Conservation (phyloP, 2,888 invertebrate genomes). For the Spodoptera picta region DNA sequence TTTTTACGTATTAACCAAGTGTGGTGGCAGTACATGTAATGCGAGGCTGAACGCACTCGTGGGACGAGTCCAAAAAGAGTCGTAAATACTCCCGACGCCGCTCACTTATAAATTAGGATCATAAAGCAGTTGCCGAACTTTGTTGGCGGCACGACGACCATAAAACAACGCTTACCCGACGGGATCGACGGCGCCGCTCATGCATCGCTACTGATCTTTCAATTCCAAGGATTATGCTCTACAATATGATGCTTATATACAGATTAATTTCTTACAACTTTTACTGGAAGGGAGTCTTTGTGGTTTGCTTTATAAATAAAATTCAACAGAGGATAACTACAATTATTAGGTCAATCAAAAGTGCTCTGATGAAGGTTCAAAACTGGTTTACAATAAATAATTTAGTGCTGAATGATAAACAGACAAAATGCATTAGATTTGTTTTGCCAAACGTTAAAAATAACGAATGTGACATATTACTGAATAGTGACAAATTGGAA, state of each 20-base stretch:
- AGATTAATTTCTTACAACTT: constrained; percentile 24
- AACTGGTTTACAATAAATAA: too few relatives aligned
- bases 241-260: constrained; percentile 21
- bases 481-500: too few relatives aligned
- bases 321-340: too few relatives aligned
- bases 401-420: too few relatives aligned
- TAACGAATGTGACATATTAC: too few relatives aligned
- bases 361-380: too few relatives aligned
- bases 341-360: too few relatives aligned
- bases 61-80: constrained; percentile 84
- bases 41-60: constrained; percentile 78
- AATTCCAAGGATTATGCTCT: constrained; percentile 71
- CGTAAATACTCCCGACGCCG: constrained; percentile 84
- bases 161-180: constrained; percentile 84
- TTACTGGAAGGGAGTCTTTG: background rate
- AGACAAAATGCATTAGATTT: too few relatives aligned
- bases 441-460: too few relatives aligned
- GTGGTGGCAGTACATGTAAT: constrained; percentile 42
- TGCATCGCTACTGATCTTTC: constrained; percentile 75
- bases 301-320: too few relatives aligned
- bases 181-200: constrained; percentile 67
- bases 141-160: constrained; percentile 85
- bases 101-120: constrained; percentile 89
- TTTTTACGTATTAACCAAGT: too few relatives aligned
- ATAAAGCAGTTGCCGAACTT: constrained; percentile 88